Conservation (phyloP, 2,888 invertebrate species). For the Falcaria lacertinaria region DNA sequence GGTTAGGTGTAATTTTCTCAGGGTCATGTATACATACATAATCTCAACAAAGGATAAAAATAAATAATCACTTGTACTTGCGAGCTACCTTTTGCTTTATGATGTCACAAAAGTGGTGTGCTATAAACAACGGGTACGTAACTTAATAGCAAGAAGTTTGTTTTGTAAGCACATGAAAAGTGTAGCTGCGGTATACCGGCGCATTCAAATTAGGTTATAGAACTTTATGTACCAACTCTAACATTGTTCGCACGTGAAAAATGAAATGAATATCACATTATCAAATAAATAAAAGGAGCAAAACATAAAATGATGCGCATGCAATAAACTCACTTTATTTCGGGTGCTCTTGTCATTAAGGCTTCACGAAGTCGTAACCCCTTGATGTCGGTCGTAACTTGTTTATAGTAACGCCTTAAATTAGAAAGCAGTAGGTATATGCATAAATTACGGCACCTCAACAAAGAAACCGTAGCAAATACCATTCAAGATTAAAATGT, state of each 20-base stretch:
- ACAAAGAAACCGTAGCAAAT: slow-evolving; percentile 34
- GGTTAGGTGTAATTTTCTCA: too few relatives aligned
- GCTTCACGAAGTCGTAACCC: slow-evolving; percentile 59
- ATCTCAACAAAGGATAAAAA: too few relatives aligned
- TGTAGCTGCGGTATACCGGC: not conserved
- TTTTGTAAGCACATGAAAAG: not conserved
- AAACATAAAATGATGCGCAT: slow-evolving; percentile 47
- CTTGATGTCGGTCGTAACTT: slow-evolving; percentile 70
- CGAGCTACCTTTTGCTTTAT: not conserved
- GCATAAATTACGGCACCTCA: slow-evolving; percentile 39
- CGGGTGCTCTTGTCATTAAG: slow-evolving; percentile 65
- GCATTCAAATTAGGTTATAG: not conserved
- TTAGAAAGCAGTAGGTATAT: slow-evolving; percentile 53
- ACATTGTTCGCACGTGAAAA: slow-evolving; percentile 10
- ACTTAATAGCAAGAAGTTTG: not conserved
- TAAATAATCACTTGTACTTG: not conserved
- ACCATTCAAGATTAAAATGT: slow-evolving; percentile 35
- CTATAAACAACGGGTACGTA: not conserved
- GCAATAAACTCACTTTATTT: slow-evolving; percentile 66
- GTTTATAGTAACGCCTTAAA: slow-evolving; percentile 70
- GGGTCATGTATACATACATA: too few relatives aligned
- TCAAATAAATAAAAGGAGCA: slow-evolving; percentile 39
- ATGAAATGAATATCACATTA: slow-evolving; percentile 28
- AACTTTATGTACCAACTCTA: not conserved
- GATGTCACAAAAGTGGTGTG: not conserved